Base-by-base conservation (phyloP, 2,888 invertebrate genomes). In the Tupiocoris notatus region DNA sequence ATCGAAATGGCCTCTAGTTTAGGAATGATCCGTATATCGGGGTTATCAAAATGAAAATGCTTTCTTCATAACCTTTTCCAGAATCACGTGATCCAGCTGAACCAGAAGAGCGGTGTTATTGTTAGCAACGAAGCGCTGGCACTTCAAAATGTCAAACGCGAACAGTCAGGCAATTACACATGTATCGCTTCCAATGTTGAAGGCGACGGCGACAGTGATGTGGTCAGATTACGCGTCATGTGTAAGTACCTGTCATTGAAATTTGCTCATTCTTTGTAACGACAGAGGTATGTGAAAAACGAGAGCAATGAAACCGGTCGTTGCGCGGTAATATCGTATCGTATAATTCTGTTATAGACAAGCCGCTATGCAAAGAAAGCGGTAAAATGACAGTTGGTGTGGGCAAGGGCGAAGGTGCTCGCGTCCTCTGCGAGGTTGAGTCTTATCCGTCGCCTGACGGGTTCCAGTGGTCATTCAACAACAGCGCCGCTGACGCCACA, bases 111-210 rank as follows among this genome's bases (percentile, higher is more conserved):
- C 39, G 94, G 94, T 16, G 90, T 95, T 59, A 94, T 95, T 83
- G 91, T 94, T 78, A 93, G 92, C 82, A 91, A 91, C 82, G 91
- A 92, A 77, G 91, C 91, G 83, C 85, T 95, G 80, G 95, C 93
- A 0, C 85, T 95, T 78, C 93, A 94, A 84, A 89, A 89, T 71
- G 92, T 95, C 61, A 90, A 90, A 77, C 88, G 92, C 81, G 89
- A 89, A 80, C 93, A 93, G 83, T 92, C 93, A 1, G 95, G 95
- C 70, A 91, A 92, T 85, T 95, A 95, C 84, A 90, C 92, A 54
- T 95, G 95, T 84, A 90, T 93, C 24, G 95, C 94, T 1, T 94
- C 93, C 66, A 95, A 96, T 83, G 94, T 94, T 16, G 95, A 95
- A 85, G 95, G 95, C 0, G 95, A 95, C 81, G 95, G 95, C 12